phyloP scores from a whole-genome alignment of 2,888 invertebrate genomes.

The Drosophila subquinaria region DNA sequence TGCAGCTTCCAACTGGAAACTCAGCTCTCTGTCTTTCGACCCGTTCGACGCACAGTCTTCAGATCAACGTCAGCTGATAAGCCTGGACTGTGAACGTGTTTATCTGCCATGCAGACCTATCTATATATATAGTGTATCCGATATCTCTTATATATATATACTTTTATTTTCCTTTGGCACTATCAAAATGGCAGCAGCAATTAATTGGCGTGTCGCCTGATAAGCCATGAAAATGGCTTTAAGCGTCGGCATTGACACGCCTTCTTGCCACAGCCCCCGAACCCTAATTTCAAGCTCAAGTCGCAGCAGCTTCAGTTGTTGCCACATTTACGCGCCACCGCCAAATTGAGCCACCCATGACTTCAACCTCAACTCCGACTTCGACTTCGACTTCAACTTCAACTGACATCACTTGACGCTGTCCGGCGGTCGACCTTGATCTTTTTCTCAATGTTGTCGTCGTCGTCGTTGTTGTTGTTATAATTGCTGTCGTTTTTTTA shows the following conservation, averaged over 20 bases:
- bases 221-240: slow-evolving; percentile 71
- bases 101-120: slow-evolving; percentile 41
- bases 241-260: slow-evolving; percentile 82
- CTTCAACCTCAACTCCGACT: slow-evolving; percentile 18
- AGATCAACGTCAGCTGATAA: slow-evolving; percentile 78
- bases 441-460: slow-evolving; percentile 46
- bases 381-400: slow-evolving; percentile 29
- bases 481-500: neutral
- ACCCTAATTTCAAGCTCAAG: slow-evolving; percentile 27
- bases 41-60: slow-evolving; percentile 62
- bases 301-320: slow-evolving; percentile 42
- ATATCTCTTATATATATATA: slow-evolving; percentile 11
- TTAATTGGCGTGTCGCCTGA: slow-evolving; percentile 75
- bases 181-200: slow-evolving; percentile 80
- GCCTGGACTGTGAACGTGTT: slow-evolving; percentile 54
- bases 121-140: slow-evolving; percentile 17
- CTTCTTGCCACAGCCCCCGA: slow-evolving; percentile 66
- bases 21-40: slow-evolving; percentile 30
- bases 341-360: slow-evolving; percentile 70
- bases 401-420: slow-evolving; percentile 66
- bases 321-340: slow-evolving; percentile 69
- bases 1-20: slow-evolving; percentile 14
- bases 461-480: neutral
- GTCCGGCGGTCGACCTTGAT: slow-evolving; percentile 66
- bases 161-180: slow-evolving; percentile 60